These are phyloP conservation scores for Crypturellus undulatus DNA, from an alignment of 2,113 vertebrate genomes.

Conservation along the genomic window DNA sequence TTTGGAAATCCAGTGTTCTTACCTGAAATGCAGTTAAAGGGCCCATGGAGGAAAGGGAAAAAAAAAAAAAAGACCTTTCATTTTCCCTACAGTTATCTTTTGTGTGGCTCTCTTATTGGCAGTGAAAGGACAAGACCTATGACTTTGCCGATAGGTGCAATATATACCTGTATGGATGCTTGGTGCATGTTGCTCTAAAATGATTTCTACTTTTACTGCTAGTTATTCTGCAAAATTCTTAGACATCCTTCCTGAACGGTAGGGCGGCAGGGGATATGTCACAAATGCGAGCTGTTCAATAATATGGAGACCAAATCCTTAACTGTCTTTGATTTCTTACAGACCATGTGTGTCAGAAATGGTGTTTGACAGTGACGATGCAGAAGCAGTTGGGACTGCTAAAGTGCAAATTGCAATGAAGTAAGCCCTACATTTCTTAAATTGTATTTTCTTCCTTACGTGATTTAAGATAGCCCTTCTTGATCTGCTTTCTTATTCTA, in stretches of 20 bases:
- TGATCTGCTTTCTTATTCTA: not conserved
- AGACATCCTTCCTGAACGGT: not conserved
- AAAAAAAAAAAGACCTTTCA: not conserved
- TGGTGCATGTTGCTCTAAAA: constrained; percentile 28
- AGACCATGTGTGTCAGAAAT: constrained; percentile 71
- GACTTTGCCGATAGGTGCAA: constrained; percentile 61
- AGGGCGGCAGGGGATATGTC: not conserved
- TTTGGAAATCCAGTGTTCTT: constrained; percentile 26
- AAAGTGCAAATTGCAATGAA: constrained; percentile 92
- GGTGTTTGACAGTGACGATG: constrained; percentile 81
- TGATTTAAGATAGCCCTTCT: not conserved
- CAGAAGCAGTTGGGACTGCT: constrained; percentile 77
- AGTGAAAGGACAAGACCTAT: constrained; percentile 38
- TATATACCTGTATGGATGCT: constrained; percentile 41
- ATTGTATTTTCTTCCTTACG: not conserved
- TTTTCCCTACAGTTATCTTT: constrained; percentile 19
- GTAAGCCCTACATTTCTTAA: constrained; percentile 55
- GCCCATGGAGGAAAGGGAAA: not conserved
- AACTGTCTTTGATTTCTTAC: constrained; percentile 47
- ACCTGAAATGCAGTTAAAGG: constrained; percentile 25
- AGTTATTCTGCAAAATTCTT: constrained; percentile 21
- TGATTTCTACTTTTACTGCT: constrained; percentile 35
- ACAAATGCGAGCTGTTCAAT: not conserved
- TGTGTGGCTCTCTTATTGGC: constrained; percentile 39
- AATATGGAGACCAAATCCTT: not conserved